Conservation (phyloP, 2,113 vertebrate genomes). For the Sapajus apella region DNA sequence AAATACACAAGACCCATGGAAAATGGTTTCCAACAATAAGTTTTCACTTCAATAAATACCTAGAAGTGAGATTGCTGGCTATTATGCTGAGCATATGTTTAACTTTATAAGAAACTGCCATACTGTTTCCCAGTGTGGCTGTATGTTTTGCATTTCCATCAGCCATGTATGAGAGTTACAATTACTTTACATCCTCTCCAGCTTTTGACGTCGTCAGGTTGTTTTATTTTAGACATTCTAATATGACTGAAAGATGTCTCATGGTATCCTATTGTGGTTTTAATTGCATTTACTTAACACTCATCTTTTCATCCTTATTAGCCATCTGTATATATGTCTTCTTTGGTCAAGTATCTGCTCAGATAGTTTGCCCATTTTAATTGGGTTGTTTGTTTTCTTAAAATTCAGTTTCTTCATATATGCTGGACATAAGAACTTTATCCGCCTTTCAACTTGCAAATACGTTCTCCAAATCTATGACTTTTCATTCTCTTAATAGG, state of each 20-base stretch:
- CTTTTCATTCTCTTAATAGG: background rate
- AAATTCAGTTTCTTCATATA: background rate
- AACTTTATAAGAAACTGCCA: background rate
- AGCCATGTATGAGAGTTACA: background rate
- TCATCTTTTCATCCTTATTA: background rate
- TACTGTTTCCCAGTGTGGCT: background rate
- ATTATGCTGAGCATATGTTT: background rate
- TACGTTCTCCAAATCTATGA: background rate
- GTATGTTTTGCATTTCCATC: background rate
- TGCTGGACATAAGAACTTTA: background rate
- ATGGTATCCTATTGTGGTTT: background rate
- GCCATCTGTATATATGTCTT: background rate
- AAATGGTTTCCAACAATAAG: background rate
- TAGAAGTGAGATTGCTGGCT: background rate
- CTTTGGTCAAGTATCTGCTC: background rate
- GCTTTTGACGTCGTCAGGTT: background rate
- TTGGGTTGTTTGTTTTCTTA: background rate
- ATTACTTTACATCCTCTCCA: background rate
- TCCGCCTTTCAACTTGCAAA: background rate
- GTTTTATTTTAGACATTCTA: background rate
- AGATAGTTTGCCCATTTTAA: background rate
- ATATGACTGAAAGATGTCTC: background rate
- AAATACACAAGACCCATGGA: background rate
- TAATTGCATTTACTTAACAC: background rate
- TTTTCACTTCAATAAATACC: background rate